Evolutionary conservation across 2,888 invertebrate species (phyloP), one percentile per base, ranked within the genome.

Genomic region (Apantesis nais): DNA sequence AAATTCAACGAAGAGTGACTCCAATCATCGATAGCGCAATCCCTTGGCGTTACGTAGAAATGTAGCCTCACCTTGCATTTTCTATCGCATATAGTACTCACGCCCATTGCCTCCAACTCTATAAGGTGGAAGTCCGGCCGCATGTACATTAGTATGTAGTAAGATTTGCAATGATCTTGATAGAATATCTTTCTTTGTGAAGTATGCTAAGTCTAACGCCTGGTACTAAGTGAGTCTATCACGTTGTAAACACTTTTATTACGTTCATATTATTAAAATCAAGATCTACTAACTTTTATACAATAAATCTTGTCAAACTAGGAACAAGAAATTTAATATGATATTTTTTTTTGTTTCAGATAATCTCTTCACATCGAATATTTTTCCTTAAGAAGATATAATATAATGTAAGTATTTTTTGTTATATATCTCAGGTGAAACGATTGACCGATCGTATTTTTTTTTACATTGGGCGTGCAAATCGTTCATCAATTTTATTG

Each of bases 311-410:
- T 29, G 2, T 16, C 2, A 29, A 58, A 25, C 58, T 16, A 58
- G 16, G 29, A 58, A 16, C 25, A 5, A 58, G 29, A 29, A 25
- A 29, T 16, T 29, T 63, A 63, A 63, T 25, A 12, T 19, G 29
- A 5, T 44, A 63, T 22, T 44, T 44, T n/a, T n/a, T 22, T 25
- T 63, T 63, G 63, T 63, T 63, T 63, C 63, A 63, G 63, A 63
- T 63, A 31, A 44, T 7, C 31, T 63, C 11, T 11, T 44, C 0
- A 31, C 29, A 22, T 63, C 1, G 12, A 29, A 22, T 31, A 16
- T 29, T 41, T 25, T 62, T 31, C 2, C 22, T 22, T 4, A 44
- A 44, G 31, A 29, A 62, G 22, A 62, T 41, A 44, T 58, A 5
- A 44, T 44, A 31, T 44, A 63, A 63, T 63, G 63, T 63, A 44